These are phyloP conservation scores for Stramonita haemastoma DNA, from an alignment of 2,888 invertebrate species.

Conservation along the genomic window DNA sequence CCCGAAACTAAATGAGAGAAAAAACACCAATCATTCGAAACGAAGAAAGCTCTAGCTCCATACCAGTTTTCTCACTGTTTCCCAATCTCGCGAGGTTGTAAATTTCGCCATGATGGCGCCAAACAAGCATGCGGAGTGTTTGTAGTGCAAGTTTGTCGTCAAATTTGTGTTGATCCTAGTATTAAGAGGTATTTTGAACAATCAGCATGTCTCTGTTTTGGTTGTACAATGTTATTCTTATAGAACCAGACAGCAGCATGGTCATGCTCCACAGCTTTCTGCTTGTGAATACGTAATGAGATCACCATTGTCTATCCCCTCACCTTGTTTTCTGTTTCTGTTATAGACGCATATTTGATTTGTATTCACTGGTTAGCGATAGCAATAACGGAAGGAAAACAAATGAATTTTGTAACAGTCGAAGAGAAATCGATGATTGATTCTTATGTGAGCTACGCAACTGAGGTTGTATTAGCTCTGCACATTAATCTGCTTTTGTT, in stretches of 20 bases:
- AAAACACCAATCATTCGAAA: too few species aligned
- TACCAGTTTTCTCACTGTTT: neutral
- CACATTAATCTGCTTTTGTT: conserved; percentile 18
- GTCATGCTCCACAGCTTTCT: neutral
- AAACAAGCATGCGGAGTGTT: neutral
- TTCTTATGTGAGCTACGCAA: neutral
- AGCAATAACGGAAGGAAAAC: too few species aligned
- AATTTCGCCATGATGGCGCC: conserved; percentile 32
- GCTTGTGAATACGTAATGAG: conserved; percentile 21
- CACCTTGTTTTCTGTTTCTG: too few species aligned
- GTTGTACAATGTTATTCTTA: neutral
- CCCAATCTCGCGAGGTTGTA: conserved; percentile 11
- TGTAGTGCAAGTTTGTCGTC: neutral
- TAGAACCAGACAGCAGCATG: neutral
- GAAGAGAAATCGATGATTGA: neutral
- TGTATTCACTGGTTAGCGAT: too few species aligned
- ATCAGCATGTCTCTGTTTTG: neutral
- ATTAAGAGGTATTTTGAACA: neutral
- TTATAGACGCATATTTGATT: too few species aligned
- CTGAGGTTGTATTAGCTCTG: neutral
- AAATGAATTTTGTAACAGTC: too few species aligned
- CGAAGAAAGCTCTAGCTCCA: neutral
- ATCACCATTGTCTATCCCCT: neutral
- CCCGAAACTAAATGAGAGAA: too few species aligned
- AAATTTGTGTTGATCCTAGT: neutral